phyloP scores from a whole-genome alignment of 1,140 invertebrate genomes.

The Drosophila lacteicornis region DNA sequence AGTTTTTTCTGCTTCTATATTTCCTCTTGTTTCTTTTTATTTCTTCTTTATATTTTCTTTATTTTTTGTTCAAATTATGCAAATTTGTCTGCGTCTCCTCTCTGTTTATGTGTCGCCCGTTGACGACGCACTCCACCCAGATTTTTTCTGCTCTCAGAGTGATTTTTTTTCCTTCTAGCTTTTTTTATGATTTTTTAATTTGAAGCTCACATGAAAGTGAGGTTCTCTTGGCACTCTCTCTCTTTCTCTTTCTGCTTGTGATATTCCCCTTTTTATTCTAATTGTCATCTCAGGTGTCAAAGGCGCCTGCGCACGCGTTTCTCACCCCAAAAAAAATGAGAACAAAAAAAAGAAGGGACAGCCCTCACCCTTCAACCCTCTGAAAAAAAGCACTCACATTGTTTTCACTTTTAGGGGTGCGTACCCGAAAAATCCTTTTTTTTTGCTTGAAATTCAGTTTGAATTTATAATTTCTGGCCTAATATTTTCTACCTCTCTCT shows the following conservation, averaged over 20 bases:
- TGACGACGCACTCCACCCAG: constrained; percentile 67
- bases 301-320: constrained; percentile 69
- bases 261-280: constrained; percentile 40
- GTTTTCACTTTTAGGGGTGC: constrained; percentile 19
- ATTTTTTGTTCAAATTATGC: constrained; percentile 61
- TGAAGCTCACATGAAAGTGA: constrained; percentile 66
- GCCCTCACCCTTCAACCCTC: constrained; percentile 25
- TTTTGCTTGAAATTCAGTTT: constrained; percentile 40
- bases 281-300: constrained; percentile 74
- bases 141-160: constrained; percentile 51
- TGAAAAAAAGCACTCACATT: constrained; percentile 28
- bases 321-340: constrained; percentile 28
- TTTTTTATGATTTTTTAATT: constrained; percentile 81
- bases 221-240: constrained; percentile 20
- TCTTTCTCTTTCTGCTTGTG: background rate
- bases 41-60: constrained; percentile 10
- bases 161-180: constrained; percentile 16
- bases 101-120: constrained; percentile 59
- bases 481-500: constrained; percentile 27
- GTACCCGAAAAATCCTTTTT: constrained; percentile 30
- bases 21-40: constrained; percentile 19
- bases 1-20: constrained; percentile 22
- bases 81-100: constrained; percentile 63
- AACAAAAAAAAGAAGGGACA: constrained; percentile 4
- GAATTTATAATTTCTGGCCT: constrained; percentile 65